Evolutionary conservation across 2,888 invertebrate species (phyloP).

Genomic region (Eristalinus sepulchralis): DNA sequence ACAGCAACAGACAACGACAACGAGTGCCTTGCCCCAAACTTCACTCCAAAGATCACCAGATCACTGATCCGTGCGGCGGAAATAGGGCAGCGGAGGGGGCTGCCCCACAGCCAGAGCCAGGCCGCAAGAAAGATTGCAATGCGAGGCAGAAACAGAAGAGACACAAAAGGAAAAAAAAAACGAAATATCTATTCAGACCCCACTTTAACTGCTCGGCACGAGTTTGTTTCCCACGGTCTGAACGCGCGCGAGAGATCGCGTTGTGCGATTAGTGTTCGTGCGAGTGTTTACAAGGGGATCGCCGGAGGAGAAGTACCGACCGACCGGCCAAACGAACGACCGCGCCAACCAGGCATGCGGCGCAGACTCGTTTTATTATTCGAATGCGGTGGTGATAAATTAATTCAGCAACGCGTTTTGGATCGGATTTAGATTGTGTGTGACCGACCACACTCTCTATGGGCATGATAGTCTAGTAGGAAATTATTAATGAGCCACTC

Average conservation of each 20-base stretch:
- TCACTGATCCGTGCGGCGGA: slow-evolving; percentile 66
- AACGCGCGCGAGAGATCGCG: slow-evolving; percentile 73
- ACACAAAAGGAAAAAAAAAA: slow-evolving; percentile 2
- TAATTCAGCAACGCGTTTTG: slow-evolving; percentile 79
- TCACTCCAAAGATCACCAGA: slow-evolving; percentile 64
- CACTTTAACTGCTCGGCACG: slow-evolving; percentile 76
- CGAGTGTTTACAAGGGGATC: slow-evolving; percentile 52
- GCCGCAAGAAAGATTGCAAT: slow-evolving; percentile 49
- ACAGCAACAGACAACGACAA: slow-evolving; percentile 60
- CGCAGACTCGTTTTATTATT: slow-evolving; percentile 69
- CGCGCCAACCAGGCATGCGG: slow-evolving; percentile 51
- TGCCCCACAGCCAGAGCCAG: neutral
- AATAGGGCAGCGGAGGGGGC: slow-evolving; percentile 48
- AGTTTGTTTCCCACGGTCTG: slow-evolving; percentile 81
- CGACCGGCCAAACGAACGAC: neutral
- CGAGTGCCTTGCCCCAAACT: slow-evolving; percentile 64
- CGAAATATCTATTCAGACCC: slow-evolving; percentile 46
- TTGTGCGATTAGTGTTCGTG: slow-evolving; percentile 57
- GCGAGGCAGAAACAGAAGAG: neutral
- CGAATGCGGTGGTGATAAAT: slow-evolving; percentile 75
- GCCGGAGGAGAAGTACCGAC: slow-evolving; percentile 9
- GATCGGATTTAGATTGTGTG: slow-evolving; percentile 65
- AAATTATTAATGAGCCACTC: slow-evolving; percentile 61
- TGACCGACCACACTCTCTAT: slow-evolving; percentile 54
- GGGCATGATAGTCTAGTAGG: slow-evolving; percentile 28